Percentiles rank a stretch among this genome's conserved stretches.
phyloP scores from a whole-genome alignment of 2,113 vertebrate genomes.

The Axis porcinus region DNA sequence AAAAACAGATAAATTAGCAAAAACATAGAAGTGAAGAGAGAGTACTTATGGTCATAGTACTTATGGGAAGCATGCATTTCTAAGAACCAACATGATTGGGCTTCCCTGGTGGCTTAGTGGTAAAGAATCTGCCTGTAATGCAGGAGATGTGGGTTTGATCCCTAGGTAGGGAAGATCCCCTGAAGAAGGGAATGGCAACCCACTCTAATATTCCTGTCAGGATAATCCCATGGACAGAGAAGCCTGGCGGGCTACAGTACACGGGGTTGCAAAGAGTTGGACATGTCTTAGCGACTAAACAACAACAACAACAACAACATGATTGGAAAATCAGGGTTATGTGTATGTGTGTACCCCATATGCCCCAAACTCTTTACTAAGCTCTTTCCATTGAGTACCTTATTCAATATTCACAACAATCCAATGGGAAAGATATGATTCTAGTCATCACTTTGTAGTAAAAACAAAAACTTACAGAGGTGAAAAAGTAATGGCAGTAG shows the following conservation, averaged over 20 bases:
- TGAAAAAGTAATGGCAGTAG: neutral
- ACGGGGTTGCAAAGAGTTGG: neutral
- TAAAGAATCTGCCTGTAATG: neutral
- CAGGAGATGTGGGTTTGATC: neutral
- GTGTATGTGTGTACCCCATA: neutral
- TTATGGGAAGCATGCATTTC: neutral
- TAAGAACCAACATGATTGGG: neutral
- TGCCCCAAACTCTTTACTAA: neutral
- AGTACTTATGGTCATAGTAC: neutral
- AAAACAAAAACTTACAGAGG: neutral
- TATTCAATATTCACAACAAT: neutral
- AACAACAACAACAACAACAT: neutral
- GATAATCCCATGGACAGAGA: neutral
- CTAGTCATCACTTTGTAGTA: neutral
- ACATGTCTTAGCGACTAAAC: neutral
- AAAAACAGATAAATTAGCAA: neutral
- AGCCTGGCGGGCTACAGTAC: neutral
- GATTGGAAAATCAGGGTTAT: neutral
- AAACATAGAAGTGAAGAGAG: neutral
- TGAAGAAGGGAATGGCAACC: neutral
- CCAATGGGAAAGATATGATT: neutral
- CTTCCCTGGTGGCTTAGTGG: neutral
- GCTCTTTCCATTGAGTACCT: neutral
- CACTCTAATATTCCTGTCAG: neutral
- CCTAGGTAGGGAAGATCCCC: neutral